These are phyloP conservation scores for Calidris pugnax DNA, from an alignment of 2,113 vertebrate genomes.

Conservation along the genomic window DNA sequence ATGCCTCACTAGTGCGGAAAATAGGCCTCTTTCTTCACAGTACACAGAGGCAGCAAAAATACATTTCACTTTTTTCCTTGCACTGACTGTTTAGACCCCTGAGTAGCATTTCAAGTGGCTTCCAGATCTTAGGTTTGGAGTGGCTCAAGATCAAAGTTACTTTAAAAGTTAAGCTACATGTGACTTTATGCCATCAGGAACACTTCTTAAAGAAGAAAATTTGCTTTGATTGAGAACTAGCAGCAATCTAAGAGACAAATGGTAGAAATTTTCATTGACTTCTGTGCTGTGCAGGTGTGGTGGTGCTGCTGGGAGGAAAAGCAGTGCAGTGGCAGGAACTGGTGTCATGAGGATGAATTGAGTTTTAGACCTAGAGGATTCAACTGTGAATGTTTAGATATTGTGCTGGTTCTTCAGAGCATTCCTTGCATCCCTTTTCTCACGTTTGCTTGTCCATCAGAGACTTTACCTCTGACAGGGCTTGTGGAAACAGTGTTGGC, in stretches of 20 bases:
- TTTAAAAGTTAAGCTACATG: not conserved
- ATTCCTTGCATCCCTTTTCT: not conserved
- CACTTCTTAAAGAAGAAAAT: not conserved
- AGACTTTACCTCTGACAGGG: not conserved
- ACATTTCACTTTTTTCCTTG: not conserved
- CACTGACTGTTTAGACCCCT: not conserved
- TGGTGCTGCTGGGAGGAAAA: not conserved
- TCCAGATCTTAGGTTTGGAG: not conserved
- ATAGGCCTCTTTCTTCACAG: not conserved
- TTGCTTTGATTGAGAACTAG: not conserved
- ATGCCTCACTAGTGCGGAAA: not conserved
- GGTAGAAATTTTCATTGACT: not conserved
- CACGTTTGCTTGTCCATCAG: not conserved
- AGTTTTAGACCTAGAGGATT: not conserved
- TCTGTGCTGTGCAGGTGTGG: rapidly evolving
- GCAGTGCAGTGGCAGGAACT: not conserved
- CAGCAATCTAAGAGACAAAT: not conserved
- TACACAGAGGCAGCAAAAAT: not conserved
- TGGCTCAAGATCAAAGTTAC: not conserved
- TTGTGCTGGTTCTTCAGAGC: not conserved
- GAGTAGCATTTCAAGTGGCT: not conserved
- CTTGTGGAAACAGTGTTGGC: not conserved
- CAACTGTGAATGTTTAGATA: not conserved
- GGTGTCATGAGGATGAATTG: rapidly evolving
- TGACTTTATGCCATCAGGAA: not conserved